Base-by-base conservation (phyloP, 2,888 invertebrate species). In the Dendrolimus houi region DNA sequence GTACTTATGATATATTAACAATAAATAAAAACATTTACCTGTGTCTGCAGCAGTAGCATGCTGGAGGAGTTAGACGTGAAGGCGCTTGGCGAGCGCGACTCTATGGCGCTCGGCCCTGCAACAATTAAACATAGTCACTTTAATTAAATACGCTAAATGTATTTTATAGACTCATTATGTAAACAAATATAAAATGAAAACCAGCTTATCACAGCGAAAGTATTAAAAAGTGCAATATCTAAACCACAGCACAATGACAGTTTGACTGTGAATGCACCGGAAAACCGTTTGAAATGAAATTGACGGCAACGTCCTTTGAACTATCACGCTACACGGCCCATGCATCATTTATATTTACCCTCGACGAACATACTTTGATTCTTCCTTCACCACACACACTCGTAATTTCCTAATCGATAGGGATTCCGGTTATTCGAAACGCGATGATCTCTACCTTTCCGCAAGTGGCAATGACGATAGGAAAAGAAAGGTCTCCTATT, bases 21-120 rank as follows among this genome's bases (percentile, higher is more conserved):
- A 7, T 41, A 52, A 29, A 52, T 52, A 56, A 12, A 53, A 52
- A 57, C 64, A 86, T 93, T 93, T 84, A 96, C 96, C 94, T 96
- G 96, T 91, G 96, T 96, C 92, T 96, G 96, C 93, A 97, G 94
- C 88, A 97, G 95, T 93, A 97, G 96, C 96, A 97, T 97, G 93
- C 96, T 96, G 95, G 96, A 92, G 79, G 92, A 90, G 81, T 90
- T 92, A 75, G 92, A 83, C 79, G 92, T 72, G 70, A 83, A 88
- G 72, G 91, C 85, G 91, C 91, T 83, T 92, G 92, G 90, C 84
- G 89, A 89, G 87, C 91, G 91, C 86, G 89, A 85, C 79, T 86
- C 90, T 79, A 85, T 75, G 76, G 88, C 88, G 88, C 90, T 92
- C 82, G 92, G 91, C 85, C 92, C 92, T 85, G 87, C 69, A 85